A percentile compares a stretch with the other conserved stretches of the same genome.
Evolutionary conservation across 2,797 vertebrate genomes (phyloP).

Genomic region (Clarias fuscus): DNA sequence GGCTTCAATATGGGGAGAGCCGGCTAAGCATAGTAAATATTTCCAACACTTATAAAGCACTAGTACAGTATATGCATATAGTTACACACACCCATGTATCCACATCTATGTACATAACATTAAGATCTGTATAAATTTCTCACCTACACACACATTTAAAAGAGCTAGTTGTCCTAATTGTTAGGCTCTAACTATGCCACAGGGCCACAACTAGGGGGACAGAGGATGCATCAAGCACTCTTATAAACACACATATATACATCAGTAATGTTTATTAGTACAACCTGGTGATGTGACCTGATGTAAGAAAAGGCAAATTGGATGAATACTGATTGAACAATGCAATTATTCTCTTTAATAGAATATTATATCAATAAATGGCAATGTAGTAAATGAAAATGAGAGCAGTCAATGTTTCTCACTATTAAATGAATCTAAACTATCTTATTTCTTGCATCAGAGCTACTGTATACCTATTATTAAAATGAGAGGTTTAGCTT

Average conservation of each 20-base stretch:
- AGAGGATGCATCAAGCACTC: background rate
- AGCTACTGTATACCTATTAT: conserved; percentile 33
- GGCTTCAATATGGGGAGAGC: background rate
- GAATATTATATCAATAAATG: conserved; percentile 36
- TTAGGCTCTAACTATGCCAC: background rate
- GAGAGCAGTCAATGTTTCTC: conserved; percentile 43
- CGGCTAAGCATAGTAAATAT: background rate
- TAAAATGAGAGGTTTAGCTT: conserved; percentile 60
- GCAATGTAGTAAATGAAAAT: conserved; percentile 33
- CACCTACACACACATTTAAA: background rate
- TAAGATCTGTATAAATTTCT: background rate
- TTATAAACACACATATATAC: background rate
- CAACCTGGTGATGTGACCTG: background rate
- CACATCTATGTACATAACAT: background rate
- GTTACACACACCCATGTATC: background rate
- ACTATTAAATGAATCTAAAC: conserved; percentile 30
- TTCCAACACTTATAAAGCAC: background rate
- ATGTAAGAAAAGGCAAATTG: background rate
- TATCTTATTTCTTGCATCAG: conserved; percentile 33
- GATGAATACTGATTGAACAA: conserved; percentile 35
- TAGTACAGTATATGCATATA: background rate
- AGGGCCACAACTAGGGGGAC: no score
- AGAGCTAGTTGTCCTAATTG: background rate
- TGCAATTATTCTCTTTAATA: conserved; percentile 41
- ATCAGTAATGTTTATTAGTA: background rate